Percentiles rank a stretch among this genome's conserved stretches.
These are phyloP conservation scores for Bemisia tabaci DNA, from an alignment of 1,140 invertebrate species.

Conservation along the genomic window DNA sequence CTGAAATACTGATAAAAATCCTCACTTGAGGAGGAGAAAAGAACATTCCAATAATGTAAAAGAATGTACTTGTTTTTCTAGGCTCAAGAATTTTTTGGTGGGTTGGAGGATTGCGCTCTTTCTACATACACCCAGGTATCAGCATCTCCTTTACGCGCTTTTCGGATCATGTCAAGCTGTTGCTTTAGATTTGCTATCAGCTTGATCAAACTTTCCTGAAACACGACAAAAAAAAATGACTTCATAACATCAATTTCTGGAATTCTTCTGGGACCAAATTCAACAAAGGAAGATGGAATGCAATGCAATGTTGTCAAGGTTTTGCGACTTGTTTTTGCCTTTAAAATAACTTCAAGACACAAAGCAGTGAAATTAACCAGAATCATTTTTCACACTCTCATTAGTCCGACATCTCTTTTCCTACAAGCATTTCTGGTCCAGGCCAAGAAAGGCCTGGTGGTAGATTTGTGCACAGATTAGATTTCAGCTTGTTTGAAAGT, in stretches of 20 bases:
- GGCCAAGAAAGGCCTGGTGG: too few relatives aligned
- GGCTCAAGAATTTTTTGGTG: not conserved
- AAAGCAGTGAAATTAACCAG: not conserved
- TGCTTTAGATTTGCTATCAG: not conserved
- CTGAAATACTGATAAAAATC: too few relatives aligned
- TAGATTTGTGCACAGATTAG: too few relatives aligned
- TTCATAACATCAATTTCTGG: too few relatives aligned
- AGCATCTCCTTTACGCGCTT: not conserved
- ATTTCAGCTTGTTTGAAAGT: too few relatives aligned
- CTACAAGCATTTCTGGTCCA: too few relatives aligned
- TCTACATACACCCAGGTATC: not conserved
- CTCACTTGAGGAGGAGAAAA: too few relatives aligned
- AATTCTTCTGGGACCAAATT: too few relatives aligned
- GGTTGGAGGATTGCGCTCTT: not conserved
- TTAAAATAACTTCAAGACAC: not conserved
- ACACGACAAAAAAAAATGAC: not conserved
- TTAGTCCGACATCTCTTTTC: too few relatives aligned
- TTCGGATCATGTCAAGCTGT: not conserved
- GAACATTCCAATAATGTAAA: too few relatives aligned
- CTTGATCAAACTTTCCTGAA: not conserved
- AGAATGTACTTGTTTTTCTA: too few relatives aligned
- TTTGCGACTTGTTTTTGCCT: not conserved
- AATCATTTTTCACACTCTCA: not conserved
- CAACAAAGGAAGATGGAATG: too few relatives aligned
- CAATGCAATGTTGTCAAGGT: not conserved